These are phyloP conservation scores for Ochlodes sylvanus DNA, from an alignment of 2,888 invertebrate species.

Conservation along the genomic window DNA sequence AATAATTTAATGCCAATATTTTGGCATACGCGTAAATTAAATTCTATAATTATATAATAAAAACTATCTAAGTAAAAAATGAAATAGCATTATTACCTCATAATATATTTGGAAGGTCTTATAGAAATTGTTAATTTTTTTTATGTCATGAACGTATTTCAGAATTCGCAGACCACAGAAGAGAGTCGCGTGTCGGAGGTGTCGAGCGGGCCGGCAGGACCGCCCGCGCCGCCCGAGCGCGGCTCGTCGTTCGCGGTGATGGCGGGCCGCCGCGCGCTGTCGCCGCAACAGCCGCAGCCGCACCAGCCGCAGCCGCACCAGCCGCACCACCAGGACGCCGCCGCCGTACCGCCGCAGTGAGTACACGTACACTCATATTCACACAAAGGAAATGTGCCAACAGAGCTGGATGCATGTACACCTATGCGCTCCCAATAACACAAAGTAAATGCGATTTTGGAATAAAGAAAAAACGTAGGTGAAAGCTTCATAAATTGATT, in stretches of 20 bases:
- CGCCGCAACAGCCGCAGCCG: constrained; percentile 50
- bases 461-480: too few species aligned
- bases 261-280: constrained; percentile 82
- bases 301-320: constrained; percentile 85
- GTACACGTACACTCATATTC: not conserved
- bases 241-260: constrained; percentile 95
- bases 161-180: constrained; percentile 47
- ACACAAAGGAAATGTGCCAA: too few species aligned
- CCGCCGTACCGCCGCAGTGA: constrained; percentile 49
- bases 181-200: constrained; percentile 56
- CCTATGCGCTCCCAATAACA: too few species aligned
- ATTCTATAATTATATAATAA: too few species aligned
- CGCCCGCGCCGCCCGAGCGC: constrained; percentile 93
- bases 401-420: too few species aligned
- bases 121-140: too few species aligned
- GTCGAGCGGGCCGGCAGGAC: constrained; percentile 48
- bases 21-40: too few species aligned
- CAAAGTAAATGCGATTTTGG: too few species aligned
- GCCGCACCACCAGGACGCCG: constrained; percentile 58
- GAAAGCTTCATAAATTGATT: too few species aligned
- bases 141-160: not conserved
- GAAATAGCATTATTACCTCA: too few species aligned
- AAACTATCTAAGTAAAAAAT: too few species aligned
- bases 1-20: not conserved
- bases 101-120: too few species aligned